These are phyloP conservation scores for Anoura caudifer DNA, from an alignment of 2,113 vertebrate species.

Conservation along the genomic window DNA sequence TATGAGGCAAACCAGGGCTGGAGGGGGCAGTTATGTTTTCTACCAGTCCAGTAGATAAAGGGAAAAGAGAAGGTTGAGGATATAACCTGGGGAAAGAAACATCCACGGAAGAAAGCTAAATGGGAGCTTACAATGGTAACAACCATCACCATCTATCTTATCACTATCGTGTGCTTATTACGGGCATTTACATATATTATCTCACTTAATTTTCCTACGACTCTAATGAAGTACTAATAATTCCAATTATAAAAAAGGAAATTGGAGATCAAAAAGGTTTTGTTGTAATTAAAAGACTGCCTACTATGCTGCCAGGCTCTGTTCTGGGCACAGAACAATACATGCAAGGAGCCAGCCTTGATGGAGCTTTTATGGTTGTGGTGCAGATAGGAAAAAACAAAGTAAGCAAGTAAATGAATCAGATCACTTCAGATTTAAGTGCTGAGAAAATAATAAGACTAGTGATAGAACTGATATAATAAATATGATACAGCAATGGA, in stretches of 20 bases:
- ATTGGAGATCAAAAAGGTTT: not conserved
- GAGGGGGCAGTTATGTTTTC: not conserved
- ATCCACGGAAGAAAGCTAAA: not conserved
- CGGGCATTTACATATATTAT: not conserved
- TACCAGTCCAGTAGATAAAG: not conserved
- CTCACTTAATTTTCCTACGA: not conserved
- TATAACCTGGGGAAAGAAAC: not conserved
- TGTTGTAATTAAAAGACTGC: not conserved
- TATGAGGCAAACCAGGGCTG: not conserved
- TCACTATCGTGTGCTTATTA: not conserved
- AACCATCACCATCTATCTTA: not conserved
- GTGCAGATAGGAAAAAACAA: not conserved
- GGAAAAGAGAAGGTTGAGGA: not conserved
- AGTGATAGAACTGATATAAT: not conserved
- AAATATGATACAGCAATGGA: not conserved
- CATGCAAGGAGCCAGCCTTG: not conserved
- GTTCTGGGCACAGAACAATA: not conserved
- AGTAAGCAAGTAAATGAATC: not conserved
- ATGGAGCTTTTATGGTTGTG: not conserved
- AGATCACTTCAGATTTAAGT: not conserved
- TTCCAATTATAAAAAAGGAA: not conserved
- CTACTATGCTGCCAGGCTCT: not conserved
- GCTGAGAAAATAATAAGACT: not conserved
- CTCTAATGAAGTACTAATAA: not conserved
- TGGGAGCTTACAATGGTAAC: not conserved